Evolutionary conservation across 53 echinoderm and acorn worm genomes (phyloP), one percentile per base, ranked within the genome.

Genomic region (Paracentrotus lividus): DNA sequence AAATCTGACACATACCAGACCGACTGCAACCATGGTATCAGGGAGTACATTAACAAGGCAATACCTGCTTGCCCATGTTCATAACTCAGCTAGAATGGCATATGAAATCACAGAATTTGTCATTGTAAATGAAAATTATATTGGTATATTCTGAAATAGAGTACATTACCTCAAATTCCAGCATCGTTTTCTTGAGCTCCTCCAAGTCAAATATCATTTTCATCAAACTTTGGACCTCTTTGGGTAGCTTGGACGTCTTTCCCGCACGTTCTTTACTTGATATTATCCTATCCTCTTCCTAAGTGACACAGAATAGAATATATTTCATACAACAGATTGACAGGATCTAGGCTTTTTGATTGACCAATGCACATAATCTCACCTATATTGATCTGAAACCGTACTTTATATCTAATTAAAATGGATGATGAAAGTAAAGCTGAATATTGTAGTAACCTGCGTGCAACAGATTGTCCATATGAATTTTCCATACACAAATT

Each of bases 191-290:
- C 94, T 99, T 99, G 75, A 99, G 95, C 21, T 94, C 93, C 76
- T 99, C 96, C 34, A 99, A 95, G 88, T 99, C 99, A 96, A 99
- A 99, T 92, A 99, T 99, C 88, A 97, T 94, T 85, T 95, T 96
- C 89, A 99, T 96, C 58, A 99, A 68, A 23, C 90, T 88, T 85
- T 99, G 99, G 77, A 99, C 69, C 44, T 89, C 52, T 10, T 85
- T 86, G 31, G 94, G 96, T 31, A 99, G 90, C 76, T 94, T 96
- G 10, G 97, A 97, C 15, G 87, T 96, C 32, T 86, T 68, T 0
- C 92, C 94, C 15, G 94, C 94, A 15, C 94, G 92, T 6, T 91
- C 92, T 40, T 92, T 90, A 51, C 93, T 84, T n/a, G 96, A 93
- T 29, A 51, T 67, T 33, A 99, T 94, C 44, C 95, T 77, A 26